A percentile compares a stretch with the other conserved stretches of the same genome.
phyloP scores from a whole-genome alignment of 2,888 invertebrate species.

The Acanthococcus lagerstroemiae region DNA sequence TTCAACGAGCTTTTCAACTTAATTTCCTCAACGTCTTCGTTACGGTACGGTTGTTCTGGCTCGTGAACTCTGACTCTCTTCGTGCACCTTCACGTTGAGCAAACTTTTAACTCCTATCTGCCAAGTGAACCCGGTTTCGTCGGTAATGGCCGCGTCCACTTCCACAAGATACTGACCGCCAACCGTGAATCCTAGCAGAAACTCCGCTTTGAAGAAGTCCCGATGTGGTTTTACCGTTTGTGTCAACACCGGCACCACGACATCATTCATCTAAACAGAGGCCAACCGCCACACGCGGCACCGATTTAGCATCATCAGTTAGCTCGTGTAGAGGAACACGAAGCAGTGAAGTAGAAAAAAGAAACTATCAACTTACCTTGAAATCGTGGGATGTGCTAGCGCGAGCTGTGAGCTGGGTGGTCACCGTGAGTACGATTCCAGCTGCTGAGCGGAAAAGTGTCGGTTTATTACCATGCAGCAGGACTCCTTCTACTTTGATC shows the following conservation, averaged over 20 bases:
- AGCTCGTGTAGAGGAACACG: too few relatives aligned
- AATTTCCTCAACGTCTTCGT: too few relatives aligned
- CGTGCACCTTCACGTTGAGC: conserved; percentile 63
- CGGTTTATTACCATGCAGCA: conserved; percentile 59
- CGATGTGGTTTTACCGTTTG: conserved; percentile 82
- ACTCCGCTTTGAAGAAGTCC: conserved; percentile 89
- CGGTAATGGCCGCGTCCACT: conserved; percentile 75
- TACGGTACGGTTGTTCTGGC: conserved; percentile 4
- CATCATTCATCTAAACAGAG: conserved; percentile 5
- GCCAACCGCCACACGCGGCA: neutral
- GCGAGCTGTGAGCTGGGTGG: conserved; percentile 51
- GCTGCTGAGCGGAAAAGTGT: conserved; percentile 61
- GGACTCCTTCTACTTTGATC: conserved; percentile 86
- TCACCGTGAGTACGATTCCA: conserved; percentile 59
- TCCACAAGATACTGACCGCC: conserved; percentile 62
- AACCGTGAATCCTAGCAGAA: conserved; percentile 61
- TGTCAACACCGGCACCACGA: conserved; percentile 44
- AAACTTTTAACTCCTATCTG: conserved; percentile 76
- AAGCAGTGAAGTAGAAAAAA: too few relatives aligned
- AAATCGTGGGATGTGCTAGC: conserved; percentile 36
- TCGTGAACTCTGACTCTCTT: conserved; percentile 38
- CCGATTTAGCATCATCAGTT: neutral
- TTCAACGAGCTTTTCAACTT: too few relatives aligned
- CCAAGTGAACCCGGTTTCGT: conserved; percentile 75
- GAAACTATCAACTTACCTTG: conserved; percentile 36